Base-by-base conservation (phyloP, 2,797 vertebrate genomes). In the Clarias laeviceps region DNA sequence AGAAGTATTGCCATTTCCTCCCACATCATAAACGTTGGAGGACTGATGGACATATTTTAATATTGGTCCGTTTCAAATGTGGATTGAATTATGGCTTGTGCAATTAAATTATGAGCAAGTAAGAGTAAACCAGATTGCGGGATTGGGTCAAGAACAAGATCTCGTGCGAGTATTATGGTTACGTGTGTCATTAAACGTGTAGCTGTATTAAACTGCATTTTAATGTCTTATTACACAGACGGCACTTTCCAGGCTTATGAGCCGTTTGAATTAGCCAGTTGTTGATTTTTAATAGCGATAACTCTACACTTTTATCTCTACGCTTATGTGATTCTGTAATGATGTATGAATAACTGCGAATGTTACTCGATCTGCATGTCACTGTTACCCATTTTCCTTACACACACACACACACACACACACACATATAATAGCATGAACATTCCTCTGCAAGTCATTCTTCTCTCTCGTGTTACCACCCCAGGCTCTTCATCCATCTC, bases 401-500 rank as follows among this genome's bases (percentile, higher is more conserved):
- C 7, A 29, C 45, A 22, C 40, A 73, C 27, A 70, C 32, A 72
- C 14, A 59, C 20, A 59, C 24, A 34, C 20, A 27, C 29, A 22
- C 34, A 32, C 69, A 82, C 22, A 61, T 8, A 73, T 1, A 61
- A n/a, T 73, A 59, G 68, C 34, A 12, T 27, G 56, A 73, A 87
- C 89, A 86, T 80, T 90, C 82, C 82, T 82, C 84, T 90, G 83
- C 80, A 77, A 78, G 65, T 70, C 82, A 85, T 73, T 54, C 66
- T 82, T 61, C 29, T 82, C 66, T 91, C 88, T 91, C 87, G 87
- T 86, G 87, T 85, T 89, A 91, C 88, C 85, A 91, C 92, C 90
- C 88, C 88, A 90, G 90, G 88, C 87, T 84, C 88, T 91, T 88
- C 89, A 90, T 90, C 85, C 74, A 80, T 85, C 84, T 88, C 62